These are phyloP conservation scores for Microcebus ravelobensis DNA, from an alignment of 2,113 vertebrate genomes.

Conservation along the genomic window DNA sequence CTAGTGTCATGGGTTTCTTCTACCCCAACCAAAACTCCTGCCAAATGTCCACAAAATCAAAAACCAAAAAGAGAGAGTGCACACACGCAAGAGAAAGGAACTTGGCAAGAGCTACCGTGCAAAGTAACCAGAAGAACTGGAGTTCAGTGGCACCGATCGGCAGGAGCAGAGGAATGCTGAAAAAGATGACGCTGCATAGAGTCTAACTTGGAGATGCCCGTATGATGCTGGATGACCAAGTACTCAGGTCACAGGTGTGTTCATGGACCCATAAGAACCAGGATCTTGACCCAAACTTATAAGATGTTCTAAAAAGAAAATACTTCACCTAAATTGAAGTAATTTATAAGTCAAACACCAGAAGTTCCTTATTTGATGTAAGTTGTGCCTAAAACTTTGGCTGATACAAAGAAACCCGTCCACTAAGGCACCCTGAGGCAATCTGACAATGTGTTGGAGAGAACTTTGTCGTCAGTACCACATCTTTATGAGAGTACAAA, in stretches of 20 bases:
- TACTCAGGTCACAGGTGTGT: background rate
- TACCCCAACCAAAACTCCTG: slow-evolving; percentile 9
- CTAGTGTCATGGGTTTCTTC: slow-evolving; percentile 30
- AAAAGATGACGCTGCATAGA: background rate
- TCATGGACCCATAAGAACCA: slow-evolving; percentile 57
- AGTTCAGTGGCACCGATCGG: slow-evolving; percentile 57
- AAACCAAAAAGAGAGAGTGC: background rate
- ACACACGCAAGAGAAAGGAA: background rate
- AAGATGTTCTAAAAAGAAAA: slow-evolving; percentile 71
- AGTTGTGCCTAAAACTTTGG: slow-evolving; percentile 94
- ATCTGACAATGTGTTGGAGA: slow-evolving; percentile 99
- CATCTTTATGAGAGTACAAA: slow-evolving; percentile 97
- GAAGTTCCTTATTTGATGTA: slow-evolving; percentile 69
- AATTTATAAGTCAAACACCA: slow-evolving; percentile 69
- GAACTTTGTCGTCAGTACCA: slow-evolving; percentile 99
- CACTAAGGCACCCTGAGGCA: slow-evolving; percentile 99
- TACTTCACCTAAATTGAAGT: slow-evolving; percentile 82
- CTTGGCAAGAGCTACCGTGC: slow-evolving; percentile 41
- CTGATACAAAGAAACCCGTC: slow-evolving; percentile 97
- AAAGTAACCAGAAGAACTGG: slow-evolving; percentile 53
- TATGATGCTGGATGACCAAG: slow-evolving; percentile 36
- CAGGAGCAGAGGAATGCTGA: slow-evolving; percentile 68
- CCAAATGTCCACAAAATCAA: slow-evolving; percentile 38
- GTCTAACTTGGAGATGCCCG: background rate
- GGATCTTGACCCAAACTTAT: slow-evolving; percentile 68